phyloP scores from a whole-genome alignment of 2,888 invertebrate species.

The Clistopyga incitator region DNA sequence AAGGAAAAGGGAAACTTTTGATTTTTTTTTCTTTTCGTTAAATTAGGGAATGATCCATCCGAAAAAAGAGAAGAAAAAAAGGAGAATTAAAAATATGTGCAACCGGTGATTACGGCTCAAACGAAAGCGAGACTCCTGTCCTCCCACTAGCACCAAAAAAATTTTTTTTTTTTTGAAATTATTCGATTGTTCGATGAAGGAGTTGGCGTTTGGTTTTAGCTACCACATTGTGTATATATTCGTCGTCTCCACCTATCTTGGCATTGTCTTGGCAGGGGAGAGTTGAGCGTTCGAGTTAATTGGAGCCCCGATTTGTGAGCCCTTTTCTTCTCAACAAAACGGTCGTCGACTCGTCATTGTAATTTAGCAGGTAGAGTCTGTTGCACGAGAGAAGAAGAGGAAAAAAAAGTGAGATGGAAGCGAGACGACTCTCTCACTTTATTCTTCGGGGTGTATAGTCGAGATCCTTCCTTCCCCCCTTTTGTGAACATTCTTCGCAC shows the following conservation, averaged over 20 bases:
- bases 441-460: conserved; percentile 35
- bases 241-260: conserved; percentile 34
- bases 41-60: too few species aligned
- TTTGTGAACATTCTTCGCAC: conserved; percentile 71
- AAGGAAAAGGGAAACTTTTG: too few species aligned
- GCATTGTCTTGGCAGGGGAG: conserved; percentile 54
- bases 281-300: conserved; percentile 60
- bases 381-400: background rate
- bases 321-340: conserved; percentile 58
- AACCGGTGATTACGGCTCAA: too few species aligned
- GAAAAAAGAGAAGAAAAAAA: too few species aligned
- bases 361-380: conserved; percentile 69
- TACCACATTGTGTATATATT: conserved; percentile 32
- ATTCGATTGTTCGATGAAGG: conserved; percentile 32
- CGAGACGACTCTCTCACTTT: conserved; percentile 25
- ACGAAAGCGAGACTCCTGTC: too few species aligned
- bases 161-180: background rate
- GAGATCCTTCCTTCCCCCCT: conserved; percentile 62
- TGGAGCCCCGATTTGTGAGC: conserved; percentile 52
- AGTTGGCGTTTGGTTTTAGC: conserved; percentile 46
- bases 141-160: too few species aligned
- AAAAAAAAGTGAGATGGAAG: background rate
- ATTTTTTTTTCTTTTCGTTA: too few species aligned
- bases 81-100: too few species aligned
- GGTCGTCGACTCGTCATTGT: conserved; percentile 68